These are phyloP conservation scores for Limnephilus marmoratus DNA, from an alignment of 2,888 invertebrate genomes.

Conservation along the genomic window DNA sequence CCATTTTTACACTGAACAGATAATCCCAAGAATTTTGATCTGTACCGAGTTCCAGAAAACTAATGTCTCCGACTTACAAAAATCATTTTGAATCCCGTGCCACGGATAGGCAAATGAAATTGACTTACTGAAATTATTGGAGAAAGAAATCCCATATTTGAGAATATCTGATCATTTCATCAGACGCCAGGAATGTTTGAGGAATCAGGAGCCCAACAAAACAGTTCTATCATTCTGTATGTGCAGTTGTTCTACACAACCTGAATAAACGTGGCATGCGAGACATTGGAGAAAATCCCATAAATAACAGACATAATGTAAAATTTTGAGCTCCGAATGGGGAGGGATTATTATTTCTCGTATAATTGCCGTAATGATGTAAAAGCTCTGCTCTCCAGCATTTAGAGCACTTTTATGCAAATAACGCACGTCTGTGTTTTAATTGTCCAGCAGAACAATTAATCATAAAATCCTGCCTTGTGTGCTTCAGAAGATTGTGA, in stretches of 20 bases:
- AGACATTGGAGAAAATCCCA: conserved; percentile 2
- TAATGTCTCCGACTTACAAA: no score
- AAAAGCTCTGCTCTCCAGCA: conserved; percentile 23
- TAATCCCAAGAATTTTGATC: no score
- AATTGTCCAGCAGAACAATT: conserved; percentile 12
- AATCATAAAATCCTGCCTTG: background rate
- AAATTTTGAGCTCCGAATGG: background rate
- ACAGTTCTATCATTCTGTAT: no score
- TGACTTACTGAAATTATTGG: no score
- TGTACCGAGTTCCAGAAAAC: no score
- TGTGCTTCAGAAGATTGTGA: background rate
- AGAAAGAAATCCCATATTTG: no score
- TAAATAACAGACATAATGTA: conserved; percentile 23
- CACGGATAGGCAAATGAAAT: no score
- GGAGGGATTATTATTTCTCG: conserved; percentile 27
- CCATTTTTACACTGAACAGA: no score
- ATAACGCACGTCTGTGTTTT: conserved; percentile 14
- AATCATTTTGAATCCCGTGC: no score
- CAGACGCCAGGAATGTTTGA: no score
- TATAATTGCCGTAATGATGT: conserved; percentile 38
- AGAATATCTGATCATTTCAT: no score
- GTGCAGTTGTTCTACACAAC: background rate
- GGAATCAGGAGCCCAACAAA: no score
- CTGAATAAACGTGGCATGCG: background rate
- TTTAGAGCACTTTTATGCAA: conserved; percentile 30